Base-by-base conservation (phyloP, 2,113 vertebrate species). In the Colinus virginianus region DNA sequence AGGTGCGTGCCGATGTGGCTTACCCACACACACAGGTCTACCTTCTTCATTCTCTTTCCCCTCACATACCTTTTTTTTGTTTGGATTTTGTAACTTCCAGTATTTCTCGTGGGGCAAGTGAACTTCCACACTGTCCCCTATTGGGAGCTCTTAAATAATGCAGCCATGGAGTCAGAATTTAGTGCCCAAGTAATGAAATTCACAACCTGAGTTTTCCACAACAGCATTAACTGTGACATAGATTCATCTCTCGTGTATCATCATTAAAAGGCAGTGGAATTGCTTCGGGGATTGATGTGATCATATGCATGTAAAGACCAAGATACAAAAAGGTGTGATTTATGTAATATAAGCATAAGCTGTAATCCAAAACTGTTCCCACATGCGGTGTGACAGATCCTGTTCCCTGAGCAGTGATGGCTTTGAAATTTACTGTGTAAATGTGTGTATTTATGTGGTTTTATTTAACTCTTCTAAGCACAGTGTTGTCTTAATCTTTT, bases 221-320 rank as follows among this genome's bases (percentile, higher is more conserved):
- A 49, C 32, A 62, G 72, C 94, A 91, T 94, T 95, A 94, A 48
- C 91, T 70, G 67, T 88, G 91, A 69, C 95, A 93, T 28, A 75
- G 80, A 95, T 95, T 91, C 92, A 95, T 92, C 75, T 63, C 84
- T 48, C 12, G 48, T 0, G 0, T 83, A 92, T 84, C 90, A 63
- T 96, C 88, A 87, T 96, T 97, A 96, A 91, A 91, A 88, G 72
- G 71, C 96, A 85, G 78, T 68, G 85, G 74, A 91, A 91, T 95
- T 92, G 80, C 80, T 87, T 49, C 0, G 1, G 72, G 74, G 92
- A 92, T 94, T 96, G 94, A 94, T 93, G 93, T 93, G 89, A 94
- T 96, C 78, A 78, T 92, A 84, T 91, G 90, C 93, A 63, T 83
- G 78, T 96, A 74, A 82, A 96, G 89, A 92, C 84, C 89, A 78